Evolutionary conservation across 2,113 vertebrate genomes (phyloP), one percentile per base, ranked within the genome.

Genomic region (Albula goreensis): DNA sequence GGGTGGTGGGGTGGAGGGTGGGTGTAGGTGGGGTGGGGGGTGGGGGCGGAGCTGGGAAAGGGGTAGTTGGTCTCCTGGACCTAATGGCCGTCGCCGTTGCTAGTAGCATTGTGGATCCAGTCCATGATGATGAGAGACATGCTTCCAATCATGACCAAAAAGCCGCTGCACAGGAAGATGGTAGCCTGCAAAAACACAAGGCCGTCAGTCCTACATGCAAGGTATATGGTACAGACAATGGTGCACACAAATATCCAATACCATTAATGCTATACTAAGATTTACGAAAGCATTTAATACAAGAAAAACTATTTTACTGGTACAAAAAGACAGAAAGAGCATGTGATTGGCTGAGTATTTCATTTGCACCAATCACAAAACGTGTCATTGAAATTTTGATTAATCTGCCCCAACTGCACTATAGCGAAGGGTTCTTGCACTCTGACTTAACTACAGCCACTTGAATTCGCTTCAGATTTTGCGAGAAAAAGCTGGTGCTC

Each of bases 51-150:
- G 31, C 31, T 41, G 31, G 31, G 31, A 1, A 41, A 41, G 31
- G 51, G 6, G 74, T 50, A 31, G 22, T 0, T 49, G 74, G 25
- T 19, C 41, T 63, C 74, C 52, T 52, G 66, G 66, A 41, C 48
- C 89, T 95, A 96, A 90, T 94, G 94, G 56, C 93, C 92, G 0
- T 88, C 66, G 3, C n/a, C 13, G 0, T 86, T 93, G 74, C 91
- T 51, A 0, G 81, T 0, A 86, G 92, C 82, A 25, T 94, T 94
- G 89, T 95, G 93, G 88, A 95, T 93, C 96, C 98, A 99, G 93
- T 99, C 98, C 88, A 97, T 50, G 88, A 99, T 88, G 91, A 99
- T 99, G 89, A 99, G 94, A 79, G 82, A 95, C 96, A 99, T 98
- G 93, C 96, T 97, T 88, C 95, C 95, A 22, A 91, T 92, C 98